These are phyloP conservation scores for Leptinotarsa undecemlineata DNA, from an alignment of 1,140 invertebrate species.

Conservation along the genomic window DNA sequence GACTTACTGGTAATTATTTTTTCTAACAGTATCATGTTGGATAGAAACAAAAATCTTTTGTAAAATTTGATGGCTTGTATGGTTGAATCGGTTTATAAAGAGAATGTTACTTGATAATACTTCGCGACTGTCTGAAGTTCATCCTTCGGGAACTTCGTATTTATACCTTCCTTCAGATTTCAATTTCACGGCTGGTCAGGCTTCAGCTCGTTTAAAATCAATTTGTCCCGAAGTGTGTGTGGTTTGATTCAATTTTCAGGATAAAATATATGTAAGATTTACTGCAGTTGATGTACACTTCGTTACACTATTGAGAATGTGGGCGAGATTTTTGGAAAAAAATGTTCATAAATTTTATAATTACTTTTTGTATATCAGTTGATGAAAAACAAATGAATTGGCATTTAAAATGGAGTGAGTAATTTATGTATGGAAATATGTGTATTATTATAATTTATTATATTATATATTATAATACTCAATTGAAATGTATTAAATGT, in stretches of 20 bases:
- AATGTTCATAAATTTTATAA: too few relatives aligned
- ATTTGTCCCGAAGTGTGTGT: conserved; percentile 26
- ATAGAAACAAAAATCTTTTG: conserved; percentile 14
- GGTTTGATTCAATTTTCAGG: conserved; percentile 21
- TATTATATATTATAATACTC: too few relatives aligned
- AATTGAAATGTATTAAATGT: too few relatives aligned
- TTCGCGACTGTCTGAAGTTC: neutral
- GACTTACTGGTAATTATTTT: conserved; percentile 21
- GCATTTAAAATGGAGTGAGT: too few relatives aligned
- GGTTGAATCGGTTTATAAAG: conserved; percentile 15
- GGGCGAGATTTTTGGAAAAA: too few relatives aligned
- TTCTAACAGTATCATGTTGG: conserved; percentile 23
- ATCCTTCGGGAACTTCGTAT: neutral
- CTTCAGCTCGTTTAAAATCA: conserved; percentile 22
- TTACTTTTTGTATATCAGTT: too few relatives aligned
- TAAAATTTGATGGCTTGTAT: conserved; percentile 21
- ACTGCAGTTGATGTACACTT: conserved; percentile 6
- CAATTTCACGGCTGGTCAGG: conserved; percentile 21
- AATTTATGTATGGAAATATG: too few relatives aligned
- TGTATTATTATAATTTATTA: too few relatives aligned
- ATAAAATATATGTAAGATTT: conserved; percentile 11
- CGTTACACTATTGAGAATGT: neutral
- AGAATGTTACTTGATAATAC: conserved; percentile 11
- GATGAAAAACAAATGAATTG: too few relatives aligned
- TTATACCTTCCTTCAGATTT: conserved; percentile 16